A percentile compares a stretch with the other conserved stretches of the same genome.
These are phyloP conservation scores for Bagarius yarrelli DNA, from an alignment of 2,113 vertebrate genomes.

Conservation along the genomic window DNA sequence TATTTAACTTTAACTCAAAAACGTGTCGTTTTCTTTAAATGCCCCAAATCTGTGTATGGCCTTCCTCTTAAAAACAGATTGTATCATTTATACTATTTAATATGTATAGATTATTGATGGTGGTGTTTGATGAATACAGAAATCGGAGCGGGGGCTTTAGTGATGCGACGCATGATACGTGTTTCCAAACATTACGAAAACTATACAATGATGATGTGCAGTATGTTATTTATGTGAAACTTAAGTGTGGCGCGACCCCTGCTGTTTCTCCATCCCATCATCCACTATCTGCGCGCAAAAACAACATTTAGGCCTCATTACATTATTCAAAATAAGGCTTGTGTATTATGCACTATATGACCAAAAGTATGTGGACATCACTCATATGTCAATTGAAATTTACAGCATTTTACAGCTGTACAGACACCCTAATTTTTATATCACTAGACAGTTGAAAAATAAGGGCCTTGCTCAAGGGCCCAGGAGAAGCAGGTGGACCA, in stretches of 20 bases:
- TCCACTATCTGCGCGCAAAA: background rate
- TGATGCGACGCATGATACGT: background rate
- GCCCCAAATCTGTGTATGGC: background rate
- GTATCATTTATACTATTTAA: background rate
- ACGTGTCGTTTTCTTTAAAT: background rate
- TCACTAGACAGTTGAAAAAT: no score
- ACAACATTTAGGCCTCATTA: background rate
- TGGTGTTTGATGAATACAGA: background rate
- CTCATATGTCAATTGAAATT: no score
- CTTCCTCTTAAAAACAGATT: background rate
- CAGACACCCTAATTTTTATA: no score
- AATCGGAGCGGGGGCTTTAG: background rate
- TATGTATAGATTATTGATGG: background rate
- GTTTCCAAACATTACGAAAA: background rate
- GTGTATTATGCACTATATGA: background rate
- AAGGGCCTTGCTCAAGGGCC: no score
- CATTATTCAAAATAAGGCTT: background rate
- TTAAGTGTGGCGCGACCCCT: slow-evolving; percentile 30
- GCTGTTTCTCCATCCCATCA: background rate
- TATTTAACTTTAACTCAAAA: background rate
- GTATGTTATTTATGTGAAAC: background rate
- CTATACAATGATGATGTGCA: background rate
- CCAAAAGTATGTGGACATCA: no score
- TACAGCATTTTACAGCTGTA: no score
- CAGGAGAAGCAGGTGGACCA: no score